Percentiles rank a stretch among this genome's conserved stretches.
phyloP scores from a whole-genome alignment of 1,140 invertebrate genomes.

The Solenopsis fugax region DNA sequence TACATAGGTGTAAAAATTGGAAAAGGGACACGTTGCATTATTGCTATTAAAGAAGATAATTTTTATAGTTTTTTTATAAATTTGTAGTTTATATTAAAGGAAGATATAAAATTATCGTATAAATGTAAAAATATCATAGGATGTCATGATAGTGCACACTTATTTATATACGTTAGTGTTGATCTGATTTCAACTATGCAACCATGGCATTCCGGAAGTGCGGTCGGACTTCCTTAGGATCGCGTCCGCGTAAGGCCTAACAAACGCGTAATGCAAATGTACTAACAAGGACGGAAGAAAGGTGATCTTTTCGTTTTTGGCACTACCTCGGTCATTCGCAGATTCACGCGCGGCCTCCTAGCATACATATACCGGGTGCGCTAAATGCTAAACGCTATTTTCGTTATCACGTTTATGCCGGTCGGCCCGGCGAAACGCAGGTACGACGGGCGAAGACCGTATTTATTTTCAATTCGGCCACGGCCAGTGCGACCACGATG shows the following conservation, averaged over 20 bases:
- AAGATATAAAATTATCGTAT: neutral
- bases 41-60: neutral
- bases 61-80: neutral
- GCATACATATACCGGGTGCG: constrained; percentile 79
- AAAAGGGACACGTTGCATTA: neutral
- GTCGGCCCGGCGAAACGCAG: constrained; percentile 57
- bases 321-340: constrained; percentile 78
- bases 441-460: constrained; percentile 58
- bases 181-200: constrained; percentile 20
- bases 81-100: neutral
- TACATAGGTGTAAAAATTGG: neutral
- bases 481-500: constrained; percentile 79
- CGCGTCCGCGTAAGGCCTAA: neutral
- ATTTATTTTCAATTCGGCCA: constrained; percentile 86
- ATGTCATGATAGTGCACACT: neutral
- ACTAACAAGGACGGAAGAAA: constrained; percentile 75
- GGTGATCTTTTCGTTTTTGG: constrained; percentile 81
- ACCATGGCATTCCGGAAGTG: constrained; percentile 32
- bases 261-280: constrained; percentile 33
- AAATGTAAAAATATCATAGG: neutral
- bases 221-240: neutral
- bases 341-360: constrained; percentile 69
- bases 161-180: constrained; percentile 6
- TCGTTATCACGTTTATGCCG: constrained; percentile 68
- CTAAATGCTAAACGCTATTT: constrained; percentile 84